These are phyloP conservation scores for Heterodera schachtii DNA, from an alignment of 1,140 invertebrate species.

Conservation along the genomic window DNA sequence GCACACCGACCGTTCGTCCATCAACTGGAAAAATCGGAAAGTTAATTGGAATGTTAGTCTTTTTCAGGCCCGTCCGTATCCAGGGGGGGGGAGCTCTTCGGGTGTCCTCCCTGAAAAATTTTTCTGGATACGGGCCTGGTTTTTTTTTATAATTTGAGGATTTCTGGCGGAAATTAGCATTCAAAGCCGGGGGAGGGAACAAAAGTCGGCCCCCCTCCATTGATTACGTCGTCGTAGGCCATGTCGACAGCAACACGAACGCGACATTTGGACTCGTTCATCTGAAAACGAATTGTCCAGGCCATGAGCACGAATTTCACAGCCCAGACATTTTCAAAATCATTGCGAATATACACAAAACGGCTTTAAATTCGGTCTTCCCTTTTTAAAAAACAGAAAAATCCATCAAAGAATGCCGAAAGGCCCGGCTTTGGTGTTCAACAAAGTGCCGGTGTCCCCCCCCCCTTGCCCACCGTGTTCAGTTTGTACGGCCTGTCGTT, in stretches of 20 bases:
- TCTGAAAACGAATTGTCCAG: not conserved
- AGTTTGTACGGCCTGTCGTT: not conserved
- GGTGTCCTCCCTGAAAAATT: not conserved
- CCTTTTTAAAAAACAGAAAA: no score
- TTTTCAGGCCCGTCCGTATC: no score
- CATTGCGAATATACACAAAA: no score
- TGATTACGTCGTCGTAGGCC: constrained; percentile 82
- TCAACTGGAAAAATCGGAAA: constrained; percentile 40
- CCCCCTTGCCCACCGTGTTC: not conserved
- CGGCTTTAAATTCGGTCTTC: no score
- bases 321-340: no score
- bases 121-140: not conserved
- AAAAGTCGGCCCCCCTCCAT: not conserved
- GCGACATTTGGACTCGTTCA: constrained; percentile 56
- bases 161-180: no score
- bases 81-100: no score
- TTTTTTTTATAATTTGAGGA: no score
- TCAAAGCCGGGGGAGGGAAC: not conserved
- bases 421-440: no score
- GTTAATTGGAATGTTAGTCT: not conserved
- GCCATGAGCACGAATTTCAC: not conserved
- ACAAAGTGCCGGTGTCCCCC: no score
- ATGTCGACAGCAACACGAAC: constrained; percentile 83
- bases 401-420: no score
- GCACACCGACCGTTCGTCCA: constrained; percentile 73